Evolutionary conservation across 2,888 invertebrate genomes (phyloP).

Genomic region (Epinotia bilunana): DNA sequence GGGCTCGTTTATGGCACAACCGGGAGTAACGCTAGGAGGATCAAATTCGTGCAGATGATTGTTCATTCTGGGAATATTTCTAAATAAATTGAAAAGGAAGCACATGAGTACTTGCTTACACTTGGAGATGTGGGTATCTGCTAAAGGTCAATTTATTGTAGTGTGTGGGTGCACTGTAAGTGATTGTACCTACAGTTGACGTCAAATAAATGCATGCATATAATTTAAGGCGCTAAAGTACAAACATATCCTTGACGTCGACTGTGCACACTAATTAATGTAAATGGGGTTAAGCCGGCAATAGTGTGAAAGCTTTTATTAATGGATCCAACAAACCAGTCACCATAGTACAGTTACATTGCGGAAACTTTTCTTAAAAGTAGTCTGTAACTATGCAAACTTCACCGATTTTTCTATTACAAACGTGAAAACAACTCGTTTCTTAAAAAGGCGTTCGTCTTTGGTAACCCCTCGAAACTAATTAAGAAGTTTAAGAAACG

Average conservation of each 20-base stretch:
- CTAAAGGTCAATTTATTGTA: too few relatives aligned
- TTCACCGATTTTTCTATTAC: slow-evolving; percentile 59
- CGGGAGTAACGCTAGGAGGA: too few relatives aligned
- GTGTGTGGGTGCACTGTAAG: too few relatives aligned
- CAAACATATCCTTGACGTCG: too few relatives aligned
- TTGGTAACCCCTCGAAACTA: slow-evolving; percentile 71
- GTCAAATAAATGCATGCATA: too few relatives aligned
- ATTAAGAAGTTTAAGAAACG: slow-evolving; percentile 76
- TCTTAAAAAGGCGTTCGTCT: slow-evolving; percentile 57
- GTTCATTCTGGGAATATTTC: too few relatives aligned
- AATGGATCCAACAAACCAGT: slow-evolving; percentile 3
- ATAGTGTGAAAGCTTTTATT: not conserved
- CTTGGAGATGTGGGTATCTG: too few relatives aligned
- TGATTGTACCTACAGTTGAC: too few relatives aligned
- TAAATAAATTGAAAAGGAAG: too few relatives aligned
- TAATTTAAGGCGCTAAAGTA: too few relatives aligned
- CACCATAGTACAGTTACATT: slow-evolving; percentile 12
- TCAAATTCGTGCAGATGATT: not conserved
- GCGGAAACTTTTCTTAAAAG: slow-evolving; percentile 28
- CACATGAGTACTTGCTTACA: too few relatives aligned
- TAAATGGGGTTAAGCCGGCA: not conserved
- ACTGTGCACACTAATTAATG: not conserved
- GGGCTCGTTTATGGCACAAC: too few relatives aligned
- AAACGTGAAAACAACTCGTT: slow-evolving; percentile 65
- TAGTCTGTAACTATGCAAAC: slow-evolving; percentile 51